Evolutionary conservation across 2,888 invertebrate species (phyloP).

Genomic region (Silvanus unidentatus): DNA sequence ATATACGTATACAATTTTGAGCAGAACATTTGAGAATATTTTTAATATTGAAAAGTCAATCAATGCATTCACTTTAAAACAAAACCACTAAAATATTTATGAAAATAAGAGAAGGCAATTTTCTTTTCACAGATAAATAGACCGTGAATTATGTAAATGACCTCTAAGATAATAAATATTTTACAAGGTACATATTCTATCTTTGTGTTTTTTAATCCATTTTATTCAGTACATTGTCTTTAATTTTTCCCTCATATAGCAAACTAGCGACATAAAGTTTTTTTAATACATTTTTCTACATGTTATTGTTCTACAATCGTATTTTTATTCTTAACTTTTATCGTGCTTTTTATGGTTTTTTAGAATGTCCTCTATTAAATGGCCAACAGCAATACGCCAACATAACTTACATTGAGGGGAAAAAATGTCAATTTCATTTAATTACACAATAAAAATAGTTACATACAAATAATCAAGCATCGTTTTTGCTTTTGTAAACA

Average conservation of each 20-base stretch:
- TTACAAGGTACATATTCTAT: too few relatives aligned
- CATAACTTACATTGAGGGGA: too few relatives aligned
- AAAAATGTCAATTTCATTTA: conserved; percentile 11
- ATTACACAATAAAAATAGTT: conserved; percentile 4
- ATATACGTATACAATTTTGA: not conserved
- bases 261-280: conserved; percentile 25
- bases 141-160: too few relatives aligned
- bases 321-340: conserved; percentile 26
- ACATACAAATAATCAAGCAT: conserved; percentile 1
- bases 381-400: too few relatives aligned
- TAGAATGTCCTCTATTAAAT: conserved; percentile 21
- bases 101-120: too few relatives aligned
- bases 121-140: too few relatives aligned
- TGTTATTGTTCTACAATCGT: conserved; percentile 26
- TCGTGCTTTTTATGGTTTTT: conserved; percentile 20
- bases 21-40: too few relatives aligned
- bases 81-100: too few relatives aligned
- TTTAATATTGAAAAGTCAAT: too few relatives aligned
- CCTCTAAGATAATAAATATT: too few relatives aligned
- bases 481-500: not conserved
- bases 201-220: not conserved
- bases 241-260: conserved; percentile 20
- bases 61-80: too few relatives aligned
- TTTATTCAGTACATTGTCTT: conserved; percentile 20
- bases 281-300: conserved; percentile 21